These are phyloP conservation scores for Campaea margaritaria DNA, from an alignment of 2,888 invertebrate species.

Conservation along the genomic window DNA sequence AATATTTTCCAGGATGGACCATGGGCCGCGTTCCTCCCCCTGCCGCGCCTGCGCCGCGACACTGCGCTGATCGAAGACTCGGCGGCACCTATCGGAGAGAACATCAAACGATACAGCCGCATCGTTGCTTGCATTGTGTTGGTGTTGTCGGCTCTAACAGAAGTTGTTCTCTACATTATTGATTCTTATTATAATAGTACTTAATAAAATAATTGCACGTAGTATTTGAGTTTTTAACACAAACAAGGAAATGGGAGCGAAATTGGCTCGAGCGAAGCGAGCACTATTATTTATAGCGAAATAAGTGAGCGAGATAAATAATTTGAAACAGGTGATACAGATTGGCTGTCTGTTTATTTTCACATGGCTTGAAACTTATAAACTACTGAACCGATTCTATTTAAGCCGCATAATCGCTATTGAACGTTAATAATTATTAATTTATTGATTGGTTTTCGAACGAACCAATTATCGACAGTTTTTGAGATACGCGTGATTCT, in stretches of 20 bases:
- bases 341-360: no score
- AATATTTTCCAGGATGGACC: constrained; percentile 11
- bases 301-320: no score
- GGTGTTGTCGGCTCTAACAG: constrained; percentile 59
- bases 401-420: no score
- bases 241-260: no score
- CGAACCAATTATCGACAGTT: no score
- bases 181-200: constrained; percentile 48
- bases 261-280: not conserved
- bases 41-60: constrained; percentile 51
- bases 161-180: constrained; percentile 63
- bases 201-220: not conserved
- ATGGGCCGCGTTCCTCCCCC: constrained; percentile 5
- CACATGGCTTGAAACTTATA: no score
- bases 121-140: constrained; percentile 60
- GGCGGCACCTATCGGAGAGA: constrained; percentile 29
- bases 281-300: no score
- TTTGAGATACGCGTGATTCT: not conserved
- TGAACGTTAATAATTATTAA: no score
- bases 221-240: no score
- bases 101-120: constrained; percentile 64
- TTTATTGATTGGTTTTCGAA: no score
- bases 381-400: no score
- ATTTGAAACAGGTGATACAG: no score
- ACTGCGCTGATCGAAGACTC: constrained; percentile 25